phyloP scores from a whole-genome alignment of 2,888 invertebrate genomes.

The Unio delphinus region DNA sequence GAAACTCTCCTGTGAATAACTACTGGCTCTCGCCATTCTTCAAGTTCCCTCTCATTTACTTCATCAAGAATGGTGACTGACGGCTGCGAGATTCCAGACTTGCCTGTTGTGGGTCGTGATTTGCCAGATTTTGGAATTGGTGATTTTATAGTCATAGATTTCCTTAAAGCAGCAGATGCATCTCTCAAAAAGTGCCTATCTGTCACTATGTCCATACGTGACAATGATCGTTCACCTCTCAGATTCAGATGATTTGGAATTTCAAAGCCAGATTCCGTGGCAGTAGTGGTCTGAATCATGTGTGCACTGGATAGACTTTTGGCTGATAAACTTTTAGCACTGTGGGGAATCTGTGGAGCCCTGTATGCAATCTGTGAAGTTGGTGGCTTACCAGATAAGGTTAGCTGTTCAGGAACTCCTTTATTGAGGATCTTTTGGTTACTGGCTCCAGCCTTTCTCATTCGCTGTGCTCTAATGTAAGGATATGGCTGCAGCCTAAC shows the following conservation, averaged over 20 bases:
- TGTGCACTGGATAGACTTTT: conserved; percentile 56
- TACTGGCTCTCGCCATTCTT: conserved; percentile 26
- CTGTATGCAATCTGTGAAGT: conserved; percentile 43
- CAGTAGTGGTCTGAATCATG: conserved; percentile 48
- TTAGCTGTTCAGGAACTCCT: conserved; percentile 9
- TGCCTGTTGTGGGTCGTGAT: conserved; percentile 40
- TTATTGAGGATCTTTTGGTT: conserved; percentile 62
- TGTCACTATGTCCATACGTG: conserved; percentile 3
- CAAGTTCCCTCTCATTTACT: conserved; percentile 40
- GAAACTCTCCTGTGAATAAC: conserved; percentile 57
- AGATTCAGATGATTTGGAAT: conserved; percentile 5
- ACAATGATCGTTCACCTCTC: not conserved
- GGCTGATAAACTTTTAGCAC: conserved; percentile 63
- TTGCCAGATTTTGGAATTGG: conserved; percentile 37
- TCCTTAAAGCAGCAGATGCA: conserved; percentile 21
- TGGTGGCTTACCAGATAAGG: conserved; percentile 15
- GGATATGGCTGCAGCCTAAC: conserved; percentile 65
- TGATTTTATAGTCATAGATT: conserved; percentile 38
- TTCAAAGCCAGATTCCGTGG: conserved; percentile 19
- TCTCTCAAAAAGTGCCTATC: conserved; percentile 9
- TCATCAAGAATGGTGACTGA: conserved; percentile 54
- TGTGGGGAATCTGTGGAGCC: conserved; percentile 60
- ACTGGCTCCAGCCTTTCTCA: conserved; percentile 66
- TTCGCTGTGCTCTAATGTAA: conserved; percentile 68
- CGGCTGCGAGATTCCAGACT: conserved; percentile 44